A percentile compares a stretch with the other conserved stretches of the same genome.
These are phyloP conservation scores for Amniataba percoides DNA, from an alignment of 2,797 vertebrate genomes.

Conservation along the genomic window DNA sequence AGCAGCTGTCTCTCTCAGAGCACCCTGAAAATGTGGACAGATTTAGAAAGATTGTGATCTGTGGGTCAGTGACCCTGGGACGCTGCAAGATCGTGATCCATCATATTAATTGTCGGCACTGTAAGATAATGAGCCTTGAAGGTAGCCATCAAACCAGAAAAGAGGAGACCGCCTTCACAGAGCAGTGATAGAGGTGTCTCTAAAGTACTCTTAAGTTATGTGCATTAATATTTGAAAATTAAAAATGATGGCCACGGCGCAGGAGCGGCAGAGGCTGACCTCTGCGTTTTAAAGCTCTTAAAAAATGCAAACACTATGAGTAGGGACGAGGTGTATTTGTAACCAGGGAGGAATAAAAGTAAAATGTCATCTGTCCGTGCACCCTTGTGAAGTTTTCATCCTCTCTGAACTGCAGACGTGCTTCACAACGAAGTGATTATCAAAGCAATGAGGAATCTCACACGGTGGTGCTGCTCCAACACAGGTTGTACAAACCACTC, in stretches of 20 bases:
- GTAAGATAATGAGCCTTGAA: conserved; percentile 42
- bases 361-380: neutral
- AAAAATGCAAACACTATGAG: conserved; percentile 8
- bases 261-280: conserved; percentile 4
- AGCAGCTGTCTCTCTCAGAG: neutral
- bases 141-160: conserved; percentile 22
- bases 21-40: conserved; percentile 6
- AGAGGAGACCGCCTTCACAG: conserved; percentile 13
- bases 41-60: conserved; percentile 3
- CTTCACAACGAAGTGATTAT: conserved; percentile 27
- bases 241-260: conserved; percentile 8
- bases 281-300: neutral
- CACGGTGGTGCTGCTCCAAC: conserved; percentile 4
- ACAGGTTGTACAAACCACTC: conserved; percentile 6
- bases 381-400: neutral
- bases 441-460: conserved; percentile 47
- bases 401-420: neutral
- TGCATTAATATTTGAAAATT: conserved; percentile 38
- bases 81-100: conserved; percentile 19
- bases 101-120: conserved; percentile 32
- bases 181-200: conserved; percentile 9
- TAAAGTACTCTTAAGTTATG: conserved; percentile 30
- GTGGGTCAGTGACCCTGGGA: conserved; percentile 13
- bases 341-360: neutral
- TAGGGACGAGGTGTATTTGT: neutral